These are phyloP conservation scores for Deroplatys truncata DNA, from an alignment of 2,888 invertebrate species.

Conservation along the genomic window DNA sequence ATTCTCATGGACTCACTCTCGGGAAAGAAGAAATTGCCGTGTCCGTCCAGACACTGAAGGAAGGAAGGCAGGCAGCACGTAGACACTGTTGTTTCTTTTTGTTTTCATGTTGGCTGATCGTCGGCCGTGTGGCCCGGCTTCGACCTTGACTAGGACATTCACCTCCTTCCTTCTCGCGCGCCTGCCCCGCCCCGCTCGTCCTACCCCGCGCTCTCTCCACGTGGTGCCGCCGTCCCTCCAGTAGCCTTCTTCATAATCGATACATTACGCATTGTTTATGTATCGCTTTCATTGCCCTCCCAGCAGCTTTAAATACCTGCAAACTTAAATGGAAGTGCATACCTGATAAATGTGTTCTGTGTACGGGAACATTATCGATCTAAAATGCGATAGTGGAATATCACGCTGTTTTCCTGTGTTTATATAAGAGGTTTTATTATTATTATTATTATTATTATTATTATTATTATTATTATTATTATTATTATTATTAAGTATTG, in stretches of 20 bases:
- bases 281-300: neutral
- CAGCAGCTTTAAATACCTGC: neutral
- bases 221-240: neutral
- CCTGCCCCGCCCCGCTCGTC: neutral
- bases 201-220: no score
- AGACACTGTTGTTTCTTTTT: neutral
- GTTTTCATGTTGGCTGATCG: neutral
- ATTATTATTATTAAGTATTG: no score
- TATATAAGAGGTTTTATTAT: no score
- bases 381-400: no score
- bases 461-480: no score
- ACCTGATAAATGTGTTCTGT: no score
- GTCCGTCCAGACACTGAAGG: neutral
- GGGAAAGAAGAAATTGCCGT: neutral
- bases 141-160: neutral
- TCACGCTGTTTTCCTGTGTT: no score
- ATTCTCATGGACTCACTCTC: neutral
- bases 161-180: neutral
- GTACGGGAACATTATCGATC: no score
- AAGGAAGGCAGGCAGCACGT: neutral
- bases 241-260: neutral
- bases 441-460: no score
- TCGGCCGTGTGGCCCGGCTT: neutral
- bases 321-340: no score
- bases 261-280: neutral